Conservation (phyloP, 2,113 vertebrate species). For the Myrmecobius fasciatus region DNA sequence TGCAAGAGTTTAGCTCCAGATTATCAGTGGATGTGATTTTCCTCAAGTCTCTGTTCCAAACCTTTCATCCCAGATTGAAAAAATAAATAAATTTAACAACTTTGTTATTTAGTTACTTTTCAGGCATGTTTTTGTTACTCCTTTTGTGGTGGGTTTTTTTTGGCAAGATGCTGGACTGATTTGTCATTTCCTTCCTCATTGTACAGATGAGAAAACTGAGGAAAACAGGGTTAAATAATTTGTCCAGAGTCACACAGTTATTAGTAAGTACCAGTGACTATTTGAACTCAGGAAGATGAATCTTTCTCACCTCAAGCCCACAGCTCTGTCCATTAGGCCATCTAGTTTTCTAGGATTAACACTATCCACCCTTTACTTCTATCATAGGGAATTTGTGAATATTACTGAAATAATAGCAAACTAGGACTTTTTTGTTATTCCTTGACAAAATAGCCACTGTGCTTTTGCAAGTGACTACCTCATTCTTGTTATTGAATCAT, state of each 20-base stretch:
- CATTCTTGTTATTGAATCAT: conserved; percentile 49
- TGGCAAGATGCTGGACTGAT: neutral
- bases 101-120: neutral
- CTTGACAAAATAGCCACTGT: conserved; percentile 52
- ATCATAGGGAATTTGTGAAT: conserved; percentile 55
- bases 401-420: conserved; percentile 58
- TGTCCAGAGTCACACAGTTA: neutral
- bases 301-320: neutral
- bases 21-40: neutral
- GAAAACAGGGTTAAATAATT: neutral
- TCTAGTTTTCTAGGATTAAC: neutral
- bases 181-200: neutral
- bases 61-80: neutral
- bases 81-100: neutral
- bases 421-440: conserved; percentile 54
- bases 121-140: neutral
- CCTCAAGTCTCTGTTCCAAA: neutral
- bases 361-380: conserved; percentile 42
- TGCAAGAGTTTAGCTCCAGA: neutral
- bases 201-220: neutral
- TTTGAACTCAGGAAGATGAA: neutral
- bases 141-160: neutral
- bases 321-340: neutral
- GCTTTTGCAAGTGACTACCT: conserved; percentile 55
- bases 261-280: neutral